Evolutionary conservation across 2,888 invertebrate genomes (phyloP), one percentile per base, ranked within the genome.

Genomic region (Dryocosmus kuriphilus): DNA sequence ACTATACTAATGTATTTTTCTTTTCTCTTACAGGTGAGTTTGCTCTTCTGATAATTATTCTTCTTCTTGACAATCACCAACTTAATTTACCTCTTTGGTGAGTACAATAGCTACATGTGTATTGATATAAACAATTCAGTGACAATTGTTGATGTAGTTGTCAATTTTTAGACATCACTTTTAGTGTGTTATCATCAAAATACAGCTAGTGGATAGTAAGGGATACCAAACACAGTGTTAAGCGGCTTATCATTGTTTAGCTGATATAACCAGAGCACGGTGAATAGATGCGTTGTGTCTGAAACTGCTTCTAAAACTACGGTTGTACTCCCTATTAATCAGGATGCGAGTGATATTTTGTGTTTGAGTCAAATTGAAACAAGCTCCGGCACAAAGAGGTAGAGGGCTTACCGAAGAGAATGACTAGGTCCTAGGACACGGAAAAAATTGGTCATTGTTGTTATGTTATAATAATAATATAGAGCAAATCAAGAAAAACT

Each of bases 251-350:
- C 51, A 51, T 51, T 51, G 51, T 51, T 51, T 51, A n/a, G n/a
- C 51, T 51, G n/a, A 51, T 51, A 2, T 5, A 51, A 51, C 5
- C 51, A 51, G 8, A 41, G 55, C 14, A 57, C 6, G 14, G 24
- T 24, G 24, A 24, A 57, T 57, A 57, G 57, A 22, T 57, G 8
- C 24, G 22, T 57, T 57, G 22, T 32, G 32, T 22, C 32, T 32
- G 32, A 63, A 63, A 32, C n/a, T 32, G n/a, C n/a, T 63, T 35
- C 32, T n/a, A 63, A 63, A 63, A 63, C 62, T 30, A n/a, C 9
- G 11, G 9, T 32, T 32, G 32, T 19, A 19, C 32, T 22, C 19
- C 32, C n/a, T 32, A 63, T 63, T 63, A 35, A 63, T 32, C 32
- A 63, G 32, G 35, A 32, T 61, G 30, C 19, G 32, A 61, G 30